These are phyloP conservation scores for Machimus rusticus DNA, from an alignment of 2,888 invertebrate species.

Conservation along the genomic window DNA sequence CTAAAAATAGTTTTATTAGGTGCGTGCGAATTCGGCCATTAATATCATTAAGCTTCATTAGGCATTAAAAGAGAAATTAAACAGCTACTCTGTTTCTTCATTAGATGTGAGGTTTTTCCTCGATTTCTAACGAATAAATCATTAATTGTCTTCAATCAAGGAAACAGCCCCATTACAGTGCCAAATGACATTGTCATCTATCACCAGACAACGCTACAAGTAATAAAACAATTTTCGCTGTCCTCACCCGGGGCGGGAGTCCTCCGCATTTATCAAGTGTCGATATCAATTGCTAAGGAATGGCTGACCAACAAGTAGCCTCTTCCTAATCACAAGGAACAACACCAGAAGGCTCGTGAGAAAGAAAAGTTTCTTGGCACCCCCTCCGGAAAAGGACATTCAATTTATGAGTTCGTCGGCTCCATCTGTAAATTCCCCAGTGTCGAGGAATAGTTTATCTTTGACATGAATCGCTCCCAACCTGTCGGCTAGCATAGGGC, in stretches of 20 bases:
- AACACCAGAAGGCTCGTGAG: constrained; percentile 20
- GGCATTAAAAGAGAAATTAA: too few relatives aligned
- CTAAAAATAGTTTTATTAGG: too few relatives aligned
- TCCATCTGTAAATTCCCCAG: constrained; percentile 42
- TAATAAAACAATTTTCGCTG: neutral
- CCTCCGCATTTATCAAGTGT: constrained; percentile 23
- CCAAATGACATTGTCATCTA: neutral
- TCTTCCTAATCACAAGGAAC: constrained; percentile 38
- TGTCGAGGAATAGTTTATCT: constrained; percentile 40
- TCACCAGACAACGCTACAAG: neutral
- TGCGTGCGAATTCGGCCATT: too few relatives aligned
- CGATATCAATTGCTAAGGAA: constrained; percentile 37
- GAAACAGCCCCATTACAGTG: neutral
- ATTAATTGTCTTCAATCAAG: neutral
- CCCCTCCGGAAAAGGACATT: constrained; percentile 40
- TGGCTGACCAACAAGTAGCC: constrained; percentile 42
- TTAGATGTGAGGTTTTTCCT: neutral
- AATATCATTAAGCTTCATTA: too few relatives aligned
- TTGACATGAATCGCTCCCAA: constrained; percentile 41
- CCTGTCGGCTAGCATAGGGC: constrained; percentile 40
- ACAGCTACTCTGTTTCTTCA: neutral
- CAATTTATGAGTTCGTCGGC: constrained; percentile 42
- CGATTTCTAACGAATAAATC: neutral
- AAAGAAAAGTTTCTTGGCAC: neutral
- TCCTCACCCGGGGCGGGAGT: neutral